Evolutionary conservation across 2,888 invertebrate genomes (phyloP).

Genomic region (Nematopogon swammerdamellus): DNA sequence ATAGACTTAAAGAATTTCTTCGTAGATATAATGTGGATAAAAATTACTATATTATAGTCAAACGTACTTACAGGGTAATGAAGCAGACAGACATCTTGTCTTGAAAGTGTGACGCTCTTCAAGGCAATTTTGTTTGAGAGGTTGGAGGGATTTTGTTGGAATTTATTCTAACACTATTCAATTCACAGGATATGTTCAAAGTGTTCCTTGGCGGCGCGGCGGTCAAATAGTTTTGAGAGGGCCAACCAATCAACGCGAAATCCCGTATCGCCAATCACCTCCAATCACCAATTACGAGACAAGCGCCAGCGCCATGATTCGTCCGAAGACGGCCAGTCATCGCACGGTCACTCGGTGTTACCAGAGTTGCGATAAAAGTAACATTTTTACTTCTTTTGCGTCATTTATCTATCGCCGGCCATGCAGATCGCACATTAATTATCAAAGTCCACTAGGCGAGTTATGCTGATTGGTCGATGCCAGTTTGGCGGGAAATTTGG

Average conservation of each 20-base stretch:
- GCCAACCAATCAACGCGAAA: background rate
- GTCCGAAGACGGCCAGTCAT: slow-evolving; percentile 56
- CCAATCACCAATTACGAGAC: slow-evolving; percentile 57
- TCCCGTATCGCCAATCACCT: slow-evolving; percentile 22
- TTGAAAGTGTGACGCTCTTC: slow-evolving; percentile 11
- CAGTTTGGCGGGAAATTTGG: too few relatives aligned
- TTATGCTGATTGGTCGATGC: too few relatives aligned
- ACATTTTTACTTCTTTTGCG: too few relatives aligned
- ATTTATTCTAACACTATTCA: too few relatives aligned
- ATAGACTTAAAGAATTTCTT: too few relatives aligned
- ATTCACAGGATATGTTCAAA: background rate
- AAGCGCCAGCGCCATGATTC: slow-evolving; percentile 55
- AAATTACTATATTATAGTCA: background rate
- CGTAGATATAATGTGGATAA: too few relatives aligned
- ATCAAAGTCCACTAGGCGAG: too few relatives aligned
- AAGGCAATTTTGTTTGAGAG: too few relatives aligned
- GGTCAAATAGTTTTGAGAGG: too few relatives aligned
- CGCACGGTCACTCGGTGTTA: slow-evolving; percentile 37
- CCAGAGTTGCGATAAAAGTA: slow-evolving; percentile 21
- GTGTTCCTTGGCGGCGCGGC: background rate
- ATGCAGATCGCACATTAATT: too few relatives aligned
- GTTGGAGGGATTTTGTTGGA: too few relatives aligned
- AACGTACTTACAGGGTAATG: slow-evolving; percentile 67
- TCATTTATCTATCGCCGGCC: too few relatives aligned
- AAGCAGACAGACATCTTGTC: slow-evolving; percentile 65